A percentile compares a stretch with the other conserved stretches of the same genome.
Conservation (phyloP, 2,888 invertebrate genomes). For the Mycalesis mineus region DNA sequence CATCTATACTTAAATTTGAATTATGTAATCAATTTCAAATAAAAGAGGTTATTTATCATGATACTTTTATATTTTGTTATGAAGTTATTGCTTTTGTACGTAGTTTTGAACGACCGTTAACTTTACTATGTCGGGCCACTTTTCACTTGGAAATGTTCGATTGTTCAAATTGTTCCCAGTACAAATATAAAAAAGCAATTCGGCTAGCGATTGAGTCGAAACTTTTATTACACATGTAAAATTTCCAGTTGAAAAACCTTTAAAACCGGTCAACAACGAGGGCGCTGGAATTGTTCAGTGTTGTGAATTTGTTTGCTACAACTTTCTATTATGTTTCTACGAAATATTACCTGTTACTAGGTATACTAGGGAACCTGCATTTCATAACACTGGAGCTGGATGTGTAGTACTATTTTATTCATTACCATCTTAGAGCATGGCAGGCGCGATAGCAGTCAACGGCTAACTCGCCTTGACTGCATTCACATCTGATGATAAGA, state of each 20-base stretch:
- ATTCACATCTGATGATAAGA: no score
- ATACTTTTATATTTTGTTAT: no score
- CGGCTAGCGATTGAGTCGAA: conserved; percentile 23
- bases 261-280: conserved; percentile 22
- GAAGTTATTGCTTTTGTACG: neutral
- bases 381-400: no score
- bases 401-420: no score
- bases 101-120: conserved; percentile 3
- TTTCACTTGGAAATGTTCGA: conserved; percentile 16
- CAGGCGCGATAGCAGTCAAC: no score
- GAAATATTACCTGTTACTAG: no score
- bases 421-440: no score
- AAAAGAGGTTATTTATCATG: no score
- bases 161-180: conserved; percentile 23
- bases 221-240: conserved; percentile 29
- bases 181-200: conserved; percentile 23
- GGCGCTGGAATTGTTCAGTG: conserved; percentile 2
- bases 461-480: no score
- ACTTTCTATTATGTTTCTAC: neutral
- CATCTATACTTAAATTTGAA: no score
- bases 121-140: conserved; percentile 8
- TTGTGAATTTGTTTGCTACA: conserved; percentile 14
- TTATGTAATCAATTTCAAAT: no score
- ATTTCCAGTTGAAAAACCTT: conserved; percentile 26
- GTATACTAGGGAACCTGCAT: no score